Evolutionary conservation across 1,140 invertebrate species (phyloP).

Genomic region (Drosophila willistoni): DNA sequence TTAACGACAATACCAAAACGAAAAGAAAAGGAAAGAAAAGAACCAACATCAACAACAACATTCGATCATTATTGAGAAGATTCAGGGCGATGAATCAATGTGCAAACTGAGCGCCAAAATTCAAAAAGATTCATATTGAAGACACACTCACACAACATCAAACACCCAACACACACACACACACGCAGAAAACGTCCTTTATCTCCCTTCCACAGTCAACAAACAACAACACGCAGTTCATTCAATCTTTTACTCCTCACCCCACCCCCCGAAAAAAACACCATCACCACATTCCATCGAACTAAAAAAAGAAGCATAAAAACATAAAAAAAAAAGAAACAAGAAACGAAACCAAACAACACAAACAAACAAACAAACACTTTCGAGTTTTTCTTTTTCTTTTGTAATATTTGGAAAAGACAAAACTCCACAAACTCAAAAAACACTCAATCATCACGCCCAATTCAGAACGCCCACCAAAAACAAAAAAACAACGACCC

Average conservation of each 20-base stretch:
- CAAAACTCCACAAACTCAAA: not conserved
- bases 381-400: constrained; percentile 1
- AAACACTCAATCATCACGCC: too few species aligned
- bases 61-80: not conserved
- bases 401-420: not conserved
- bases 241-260: not conserved
- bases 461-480: not conserved
- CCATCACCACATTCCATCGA: constrained; percentile 2
- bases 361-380: not conserved
- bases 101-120: constrained; percentile 25
- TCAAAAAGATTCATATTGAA: constrained; percentile 31
- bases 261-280: not conserved
- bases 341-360: too few species aligned
- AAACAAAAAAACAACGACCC: not conserved
- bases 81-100: constrained; percentile 8
- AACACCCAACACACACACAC: not conserved
- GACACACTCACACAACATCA: constrained; percentile 7
- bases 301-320: not conserved
- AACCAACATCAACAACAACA: not conserved
- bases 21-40: too few species aligned
- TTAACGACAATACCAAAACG: not conserved
- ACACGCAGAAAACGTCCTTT: not conserved
- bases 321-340: not conserved
- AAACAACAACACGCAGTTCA: not conserved
- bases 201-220: not conserved